Percentiles rank a stretch among this genome's conserved stretches.
Evolutionary conservation across 2,113 vertebrate species (phyloP).

Genomic region (Monarcha castaneiventris): DNA sequence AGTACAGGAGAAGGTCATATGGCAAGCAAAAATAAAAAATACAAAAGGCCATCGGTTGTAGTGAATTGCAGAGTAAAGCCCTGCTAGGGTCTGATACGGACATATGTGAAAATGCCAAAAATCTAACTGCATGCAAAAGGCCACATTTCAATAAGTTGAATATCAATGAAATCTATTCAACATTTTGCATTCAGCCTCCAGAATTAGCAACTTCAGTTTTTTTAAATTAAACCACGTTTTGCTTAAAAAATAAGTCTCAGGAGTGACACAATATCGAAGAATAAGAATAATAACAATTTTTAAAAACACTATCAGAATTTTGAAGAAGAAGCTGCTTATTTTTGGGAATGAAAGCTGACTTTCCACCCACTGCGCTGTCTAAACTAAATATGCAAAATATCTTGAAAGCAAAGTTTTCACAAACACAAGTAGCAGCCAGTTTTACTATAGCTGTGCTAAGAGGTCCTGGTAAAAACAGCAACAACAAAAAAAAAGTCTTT

Average conservation of each 20-base stretch:
- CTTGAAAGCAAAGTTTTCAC: constrained; percentile 12
- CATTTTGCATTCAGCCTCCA: neutral
- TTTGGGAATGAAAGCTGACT: neutral
- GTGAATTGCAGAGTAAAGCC: neutral
- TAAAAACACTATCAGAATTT: neutral
- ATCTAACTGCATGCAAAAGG: neutral
- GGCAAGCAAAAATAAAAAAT: neutral
- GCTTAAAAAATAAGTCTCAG: neutral
- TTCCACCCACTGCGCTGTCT: neutral
- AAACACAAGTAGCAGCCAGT: neutral
- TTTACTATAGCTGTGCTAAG: neutral
- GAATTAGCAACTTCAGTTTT: neutral
- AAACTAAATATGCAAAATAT: constrained; percentile 1
- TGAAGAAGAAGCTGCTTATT: neutral
- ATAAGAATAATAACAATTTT: neutral
- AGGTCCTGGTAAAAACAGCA: neutral
- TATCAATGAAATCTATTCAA: neutral
- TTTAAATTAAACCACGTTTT: neutral
- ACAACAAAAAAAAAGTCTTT: neutral
- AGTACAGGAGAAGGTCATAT: neutral
- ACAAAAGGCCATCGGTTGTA: neutral
- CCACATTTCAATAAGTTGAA: neutral
- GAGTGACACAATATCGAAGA: neutral
- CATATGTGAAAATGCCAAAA: neutral
- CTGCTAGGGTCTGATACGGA: neutral